Evolutionary conservation across 2,888 invertebrate genomes (phyloP).

Genomic region (Epistrophe grossulariae): DNA sequence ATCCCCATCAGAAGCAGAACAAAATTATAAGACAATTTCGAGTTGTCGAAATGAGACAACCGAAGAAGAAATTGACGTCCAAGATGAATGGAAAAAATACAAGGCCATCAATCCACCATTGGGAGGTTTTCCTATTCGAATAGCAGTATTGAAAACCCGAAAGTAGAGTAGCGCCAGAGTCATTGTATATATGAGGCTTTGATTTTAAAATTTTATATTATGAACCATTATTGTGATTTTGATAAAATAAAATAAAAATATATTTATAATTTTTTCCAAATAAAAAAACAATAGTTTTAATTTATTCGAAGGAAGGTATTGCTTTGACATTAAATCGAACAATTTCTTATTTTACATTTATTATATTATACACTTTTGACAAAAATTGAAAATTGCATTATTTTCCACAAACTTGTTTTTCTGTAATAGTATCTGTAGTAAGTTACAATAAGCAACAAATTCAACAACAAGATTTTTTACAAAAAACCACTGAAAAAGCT

Average conservation of each 20-base stretch:
- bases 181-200: neutral
- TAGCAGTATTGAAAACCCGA: neutral
- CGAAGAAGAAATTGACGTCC: neutral
- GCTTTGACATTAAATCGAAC: too few relatives aligned
- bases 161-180: neutral
- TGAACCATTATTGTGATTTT: slow-evolving; percentile 6
- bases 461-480: too few relatives aligned
- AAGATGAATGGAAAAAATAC: slow-evolving; percentile 9
- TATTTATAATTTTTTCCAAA: neutral
- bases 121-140: slow-evolving; percentile 10
- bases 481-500: too few relatives aligned
- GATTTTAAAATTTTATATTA: neutral
- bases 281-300: neutral
- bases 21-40: neutral
- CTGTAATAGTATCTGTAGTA: too few relatives aligned
- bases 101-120: neutral
- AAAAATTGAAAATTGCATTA: too few relatives aligned
- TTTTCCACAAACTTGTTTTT: too few relatives aligned
- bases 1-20: too few relatives aligned
- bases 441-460: too few relatives aligned
- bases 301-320: too few relatives aligned
- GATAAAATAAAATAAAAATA: neutral
- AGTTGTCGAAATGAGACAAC: neutral
- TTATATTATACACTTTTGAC: too few relatives aligned
- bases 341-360: too few relatives aligned